phyloP scores from a whole-genome alignment of 2,888 invertebrate species.

The Nematopogon swammerdamellus region DNA sequence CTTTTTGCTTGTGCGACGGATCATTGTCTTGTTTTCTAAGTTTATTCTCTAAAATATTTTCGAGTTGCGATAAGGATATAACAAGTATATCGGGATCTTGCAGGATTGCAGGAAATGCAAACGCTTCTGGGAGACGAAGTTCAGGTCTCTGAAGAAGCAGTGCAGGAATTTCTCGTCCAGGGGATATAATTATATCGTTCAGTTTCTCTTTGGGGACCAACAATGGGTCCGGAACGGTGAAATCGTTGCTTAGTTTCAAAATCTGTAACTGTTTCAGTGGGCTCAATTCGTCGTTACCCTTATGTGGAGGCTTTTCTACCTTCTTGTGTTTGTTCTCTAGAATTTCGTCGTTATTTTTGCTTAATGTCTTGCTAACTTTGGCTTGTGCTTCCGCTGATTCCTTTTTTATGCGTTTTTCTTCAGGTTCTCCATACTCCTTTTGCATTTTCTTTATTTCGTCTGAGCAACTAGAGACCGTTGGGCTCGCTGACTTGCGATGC shows the following conservation, averaged over 20 bases:
- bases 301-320: constrained; percentile 21
- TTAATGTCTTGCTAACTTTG: constrained; percentile 38
- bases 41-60: constrained; percentile 59
- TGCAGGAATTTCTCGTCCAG: constrained; percentile 74
- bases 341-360: constrained; percentile 26
- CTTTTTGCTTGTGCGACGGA: constrained; percentile 19
- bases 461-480: constrained; percentile 71
- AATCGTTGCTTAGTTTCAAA: constrained; percentile 62
- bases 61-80: constrained; percentile 71
- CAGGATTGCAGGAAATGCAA: constrained; percentile 67
- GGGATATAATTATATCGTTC: constrained; percentile 66
- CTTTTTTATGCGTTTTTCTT: constrained; percentile 37
- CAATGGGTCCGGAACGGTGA: constrained; percentile 77
- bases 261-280: constrained; percentile 70
- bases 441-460: constrained; percentile 63
- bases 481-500: constrained; percentile 64
- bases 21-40: constrained; percentile 18
- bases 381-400: constrained; percentile 33
- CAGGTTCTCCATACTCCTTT: constrained; percentile 48
- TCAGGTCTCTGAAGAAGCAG: constrained; percentile 70
- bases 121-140: constrained; percentile 68
- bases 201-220: constrained; percentile 75
- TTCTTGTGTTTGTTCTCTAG: constrained; percentile 23
- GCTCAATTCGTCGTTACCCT: constrained; percentile 46
- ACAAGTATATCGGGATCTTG: constrained; percentile 77